Evolutionary conservation across 2,888 invertebrate species (phyloP).

Genomic region (Cepaea hortensis): DNA sequence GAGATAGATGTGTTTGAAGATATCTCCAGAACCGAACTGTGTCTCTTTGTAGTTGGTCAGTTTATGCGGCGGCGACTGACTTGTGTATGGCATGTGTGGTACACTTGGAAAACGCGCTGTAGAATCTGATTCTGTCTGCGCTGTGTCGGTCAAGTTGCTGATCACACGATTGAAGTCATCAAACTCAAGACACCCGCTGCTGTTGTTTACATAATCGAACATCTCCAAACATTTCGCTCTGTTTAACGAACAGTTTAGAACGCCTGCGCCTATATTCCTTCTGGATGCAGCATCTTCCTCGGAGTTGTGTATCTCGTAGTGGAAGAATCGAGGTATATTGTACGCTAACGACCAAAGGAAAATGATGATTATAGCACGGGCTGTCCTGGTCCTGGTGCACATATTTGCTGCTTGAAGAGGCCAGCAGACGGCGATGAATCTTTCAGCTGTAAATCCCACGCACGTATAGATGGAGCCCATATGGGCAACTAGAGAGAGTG

Average conservation of each 20-base stretch:
- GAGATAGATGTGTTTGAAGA: conserved; percentile 70
- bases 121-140: neutral
- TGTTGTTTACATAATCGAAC: neutral
- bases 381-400: conserved; percentile 91
- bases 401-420: conserved; percentile 91
- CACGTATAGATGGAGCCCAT: conserved; percentile 94
- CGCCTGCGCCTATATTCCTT: neutral
- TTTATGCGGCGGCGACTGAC: neutral
- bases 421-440: conserved; percentile 87
- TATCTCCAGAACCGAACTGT: conserved; percentile 64
- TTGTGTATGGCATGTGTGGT: neutral
- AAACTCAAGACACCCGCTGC: neutral
- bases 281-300: conserved; percentile 43
- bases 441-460: conserved; percentile 84
- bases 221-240: neutral
- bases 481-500: conserved; percentile 90
- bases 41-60: conserved; percentile 53
- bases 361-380: conserved; percentile 89
- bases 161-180: neutral
- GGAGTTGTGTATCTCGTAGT: conserved; percentile 69
- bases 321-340: conserved; percentile 84
- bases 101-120: neutral
- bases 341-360: conserved; percentile 89
- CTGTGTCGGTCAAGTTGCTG: neutral
- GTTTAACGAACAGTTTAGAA: neutral